Conservation (phyloP, 1,140 invertebrate species). For the Triops cancriformis region DNA sequence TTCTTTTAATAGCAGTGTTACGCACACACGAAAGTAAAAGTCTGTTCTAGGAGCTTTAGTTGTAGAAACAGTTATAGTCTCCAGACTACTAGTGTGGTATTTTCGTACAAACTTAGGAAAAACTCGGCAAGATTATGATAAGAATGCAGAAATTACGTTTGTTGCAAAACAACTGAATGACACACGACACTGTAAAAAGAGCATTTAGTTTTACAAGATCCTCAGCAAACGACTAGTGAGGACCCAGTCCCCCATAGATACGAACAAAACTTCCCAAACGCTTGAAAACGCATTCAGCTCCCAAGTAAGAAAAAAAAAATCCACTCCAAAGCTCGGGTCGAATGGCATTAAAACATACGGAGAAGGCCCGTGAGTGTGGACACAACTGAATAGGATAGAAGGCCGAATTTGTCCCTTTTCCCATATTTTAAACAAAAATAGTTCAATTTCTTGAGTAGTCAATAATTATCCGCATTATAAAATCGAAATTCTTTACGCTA, state of each 20-base stretch:
- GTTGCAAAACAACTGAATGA: background rate
- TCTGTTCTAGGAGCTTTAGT: no score
- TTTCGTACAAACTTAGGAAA: background rate
- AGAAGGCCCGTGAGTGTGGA: no score
- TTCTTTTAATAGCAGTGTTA: no score
- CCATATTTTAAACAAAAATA: no score
- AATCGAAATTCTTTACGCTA: background rate
- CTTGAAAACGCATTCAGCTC: background rate
- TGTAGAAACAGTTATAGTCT: no score
- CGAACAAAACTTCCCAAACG: background rate
- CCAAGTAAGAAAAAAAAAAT: background rate
- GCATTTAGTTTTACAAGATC: background rate
- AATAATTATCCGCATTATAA: background rate
- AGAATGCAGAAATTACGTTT: background rate
- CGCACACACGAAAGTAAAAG: no score
- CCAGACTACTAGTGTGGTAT: no score
- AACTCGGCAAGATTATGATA: background rate
- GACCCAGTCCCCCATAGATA: conserved; percentile 7
- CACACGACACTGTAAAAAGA: background rate
- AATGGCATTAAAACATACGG: background rate
- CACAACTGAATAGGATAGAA: background rate
- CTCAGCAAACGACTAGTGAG: conserved; percentile 12
- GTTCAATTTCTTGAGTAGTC: background rate
- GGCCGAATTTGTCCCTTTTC: no score
- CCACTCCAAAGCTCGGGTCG: background rate